Evolutionary conservation across 1,140 invertebrate species (phyloP).

Genomic region (Monomorium pharaonis): DNA sequence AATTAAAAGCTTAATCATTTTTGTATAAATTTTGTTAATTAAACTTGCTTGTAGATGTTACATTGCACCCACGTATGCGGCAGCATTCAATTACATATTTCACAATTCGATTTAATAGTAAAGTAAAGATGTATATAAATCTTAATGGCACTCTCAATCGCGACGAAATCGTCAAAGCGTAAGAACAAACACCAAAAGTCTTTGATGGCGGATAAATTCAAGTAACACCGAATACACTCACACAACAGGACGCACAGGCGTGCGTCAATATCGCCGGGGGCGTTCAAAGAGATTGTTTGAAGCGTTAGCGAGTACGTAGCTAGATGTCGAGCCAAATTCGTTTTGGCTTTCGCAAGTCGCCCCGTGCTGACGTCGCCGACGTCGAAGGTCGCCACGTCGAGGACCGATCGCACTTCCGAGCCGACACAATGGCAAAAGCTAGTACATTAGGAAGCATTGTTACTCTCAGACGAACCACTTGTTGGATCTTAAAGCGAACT

Average conservation of each 20-base stretch:
- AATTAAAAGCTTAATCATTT: neutral
- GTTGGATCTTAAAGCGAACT: slow-evolving; percentile 72
- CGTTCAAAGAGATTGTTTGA: slow-evolving; percentile 38
- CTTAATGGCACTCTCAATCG: neutral
- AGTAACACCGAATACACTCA: slow-evolving; percentile 19
- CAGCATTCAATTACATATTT: neutral
- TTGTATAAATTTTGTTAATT: neutral
- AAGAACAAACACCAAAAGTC: neutral
- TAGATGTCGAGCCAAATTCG: slow-evolving; percentile 60
- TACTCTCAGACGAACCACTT: slow-evolving; percentile 76
- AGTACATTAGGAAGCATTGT: slow-evolving; percentile 71
- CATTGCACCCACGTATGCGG: too few relatives aligned
- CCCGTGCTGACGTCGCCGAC: slow-evolving; percentile 7
- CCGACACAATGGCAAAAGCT: slow-evolving; percentile 40
- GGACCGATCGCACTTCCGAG: slow-evolving; percentile 37
- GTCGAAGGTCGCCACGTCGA: slow-evolving; percentile 56
- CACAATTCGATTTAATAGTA: neutral
- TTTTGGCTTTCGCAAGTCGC: slow-evolving; percentile 61
- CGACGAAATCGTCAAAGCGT: too few relatives aligned
- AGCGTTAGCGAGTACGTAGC: slow-evolving; percentile 41
- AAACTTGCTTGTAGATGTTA: neutral
- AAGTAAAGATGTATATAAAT: slow-evolving; percentile 19
- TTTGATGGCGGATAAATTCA: slow-evolving; percentile 35
- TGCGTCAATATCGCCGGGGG: neutral
- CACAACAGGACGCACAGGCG: neutral